Percentiles rank a stretch among this genome's conserved stretches.
Conservation (phyloP, 2,113 vertebrate genomes). For the Triplophysa dalaica region DNA sequence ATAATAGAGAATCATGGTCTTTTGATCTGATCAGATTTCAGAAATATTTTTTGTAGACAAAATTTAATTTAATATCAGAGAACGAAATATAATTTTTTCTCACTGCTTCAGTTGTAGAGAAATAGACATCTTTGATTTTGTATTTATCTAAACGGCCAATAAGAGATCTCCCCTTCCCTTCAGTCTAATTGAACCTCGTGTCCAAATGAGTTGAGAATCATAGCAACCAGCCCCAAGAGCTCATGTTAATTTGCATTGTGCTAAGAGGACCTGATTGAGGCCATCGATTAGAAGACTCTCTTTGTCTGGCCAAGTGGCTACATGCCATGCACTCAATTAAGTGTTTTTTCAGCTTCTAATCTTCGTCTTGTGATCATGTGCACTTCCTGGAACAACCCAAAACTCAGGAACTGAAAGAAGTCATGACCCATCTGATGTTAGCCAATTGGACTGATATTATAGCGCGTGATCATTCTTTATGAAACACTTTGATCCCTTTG, state of each 20-base stretch:
- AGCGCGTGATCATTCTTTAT: background rate
- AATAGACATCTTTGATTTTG: background rate
- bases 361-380: constrained; percentile 31
- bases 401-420: background rate
- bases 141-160: background rate
- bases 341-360: constrained; percentile 29
- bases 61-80: too few relatives aligned
- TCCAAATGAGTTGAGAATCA: background rate
- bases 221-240: background rate
- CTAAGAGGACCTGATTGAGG: constrained; percentile 17
- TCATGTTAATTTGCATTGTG: constrained; percentile 14
- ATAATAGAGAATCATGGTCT: too few relatives aligned
- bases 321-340: constrained; percentile 14
- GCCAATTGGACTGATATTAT: background rate
- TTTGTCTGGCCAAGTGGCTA: background rate
- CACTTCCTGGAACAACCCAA: background rate
- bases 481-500: background rate
- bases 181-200: background rate
- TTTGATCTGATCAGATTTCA: too few relatives aligned
- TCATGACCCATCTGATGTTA: background rate
- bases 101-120: too few relatives aligned
- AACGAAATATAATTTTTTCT: too few relatives aligned
- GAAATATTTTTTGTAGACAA: too few relatives aligned
- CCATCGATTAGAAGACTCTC: background rate
- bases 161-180: background rate